phyloP scores from a whole-genome alignment of 2,888 invertebrate genomes.

The Heteropelma amictum region DNA sequence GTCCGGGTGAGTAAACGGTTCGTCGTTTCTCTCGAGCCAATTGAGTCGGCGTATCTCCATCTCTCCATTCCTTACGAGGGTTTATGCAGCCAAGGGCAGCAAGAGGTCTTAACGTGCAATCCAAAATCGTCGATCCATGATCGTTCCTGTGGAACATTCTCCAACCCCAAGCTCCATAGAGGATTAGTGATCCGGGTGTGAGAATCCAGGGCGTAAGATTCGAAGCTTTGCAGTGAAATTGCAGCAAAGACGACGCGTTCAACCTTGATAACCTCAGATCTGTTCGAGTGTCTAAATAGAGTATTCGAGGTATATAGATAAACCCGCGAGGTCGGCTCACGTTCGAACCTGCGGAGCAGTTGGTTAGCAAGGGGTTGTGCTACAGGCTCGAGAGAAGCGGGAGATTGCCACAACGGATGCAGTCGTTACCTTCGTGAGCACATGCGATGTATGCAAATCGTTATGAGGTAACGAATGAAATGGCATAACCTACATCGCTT shows the following conservation, averaged over 20 bases:
- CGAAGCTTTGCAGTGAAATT: constrained; percentile 43
- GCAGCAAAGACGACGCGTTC: constrained; percentile 45
- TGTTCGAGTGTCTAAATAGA: constrained; percentile 32
- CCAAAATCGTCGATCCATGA: constrained; percentile 53
- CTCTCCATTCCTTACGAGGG: constrained; percentile 1
- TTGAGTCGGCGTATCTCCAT: constrained; percentile 2
- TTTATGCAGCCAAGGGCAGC: constrained; percentile 1
- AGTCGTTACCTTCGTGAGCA: background rate
- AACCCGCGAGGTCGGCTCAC: background rate
- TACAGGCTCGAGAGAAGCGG: background rate
- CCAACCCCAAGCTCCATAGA: constrained; percentile 13
- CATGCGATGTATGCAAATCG: background rate
- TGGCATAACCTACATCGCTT: constrained; percentile 9
- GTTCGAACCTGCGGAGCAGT: background rate
- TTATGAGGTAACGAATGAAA: constrained; percentile 3
- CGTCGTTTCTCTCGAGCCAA: constrained; percentile 23
- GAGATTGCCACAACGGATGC: constrained; percentile 27
- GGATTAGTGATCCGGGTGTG: constrained; percentile 39
- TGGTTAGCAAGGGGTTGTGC: too few species aligned
- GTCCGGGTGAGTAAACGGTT: constrained; percentile 32
- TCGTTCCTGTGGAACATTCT: constrained; percentile 40
- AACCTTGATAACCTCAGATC: constrained; percentile 45
- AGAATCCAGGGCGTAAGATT: constrained; percentile 37
- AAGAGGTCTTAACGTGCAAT: constrained; percentile 48
- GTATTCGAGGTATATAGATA: background rate